A percentile compares a stretch with the other conserved stretches of the same genome.
Conservation (phyloP, 92 coral and sea anemone species). For the Zoanthus solanderi region DNA sequence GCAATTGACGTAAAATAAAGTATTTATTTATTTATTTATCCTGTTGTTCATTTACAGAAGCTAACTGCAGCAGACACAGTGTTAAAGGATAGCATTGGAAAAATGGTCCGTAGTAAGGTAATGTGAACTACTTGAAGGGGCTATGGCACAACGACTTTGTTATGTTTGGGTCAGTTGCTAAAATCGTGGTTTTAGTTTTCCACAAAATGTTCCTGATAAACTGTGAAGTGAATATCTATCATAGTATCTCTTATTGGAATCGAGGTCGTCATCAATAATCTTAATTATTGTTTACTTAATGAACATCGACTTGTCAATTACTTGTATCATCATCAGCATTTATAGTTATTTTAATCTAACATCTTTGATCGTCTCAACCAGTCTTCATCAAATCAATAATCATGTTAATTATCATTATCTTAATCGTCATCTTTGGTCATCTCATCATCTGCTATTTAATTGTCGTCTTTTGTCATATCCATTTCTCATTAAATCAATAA, state of each 20-base stretch:
- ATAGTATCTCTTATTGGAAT: no score
- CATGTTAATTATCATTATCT: not conserved
- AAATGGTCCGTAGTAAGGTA: slow-evolving; percentile 97
- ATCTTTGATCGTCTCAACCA: not conserved
- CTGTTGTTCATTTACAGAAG: slow-evolving; percentile 62
- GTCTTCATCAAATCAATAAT: not conserved
- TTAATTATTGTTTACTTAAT: no score
- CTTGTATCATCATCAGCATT: not conserved
- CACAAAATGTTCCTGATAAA: no score
- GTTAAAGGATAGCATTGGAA: slow-evolving; percentile 85
- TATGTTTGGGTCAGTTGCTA: no score
- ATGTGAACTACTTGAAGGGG: not conserved
- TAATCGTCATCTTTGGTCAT: not conserved
- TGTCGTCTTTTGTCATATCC: not conserved
- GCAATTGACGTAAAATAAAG: no score
- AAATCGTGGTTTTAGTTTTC: no score
- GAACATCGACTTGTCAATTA: no score
- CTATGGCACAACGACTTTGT: no score
- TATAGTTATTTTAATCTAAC: not conserved
- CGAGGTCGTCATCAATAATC: no score
- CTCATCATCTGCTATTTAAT: not conserved
- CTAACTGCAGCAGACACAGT: slow-evolving; percentile 94
- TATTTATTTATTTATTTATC: no score
- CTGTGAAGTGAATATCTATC: no score
- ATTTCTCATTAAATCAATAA: not conserved